These are phyloP conservation scores for Cataglyphis livida DNA, from an alignment of 2,888 invertebrate genomes.

Conservation along the genomic window DNA sequence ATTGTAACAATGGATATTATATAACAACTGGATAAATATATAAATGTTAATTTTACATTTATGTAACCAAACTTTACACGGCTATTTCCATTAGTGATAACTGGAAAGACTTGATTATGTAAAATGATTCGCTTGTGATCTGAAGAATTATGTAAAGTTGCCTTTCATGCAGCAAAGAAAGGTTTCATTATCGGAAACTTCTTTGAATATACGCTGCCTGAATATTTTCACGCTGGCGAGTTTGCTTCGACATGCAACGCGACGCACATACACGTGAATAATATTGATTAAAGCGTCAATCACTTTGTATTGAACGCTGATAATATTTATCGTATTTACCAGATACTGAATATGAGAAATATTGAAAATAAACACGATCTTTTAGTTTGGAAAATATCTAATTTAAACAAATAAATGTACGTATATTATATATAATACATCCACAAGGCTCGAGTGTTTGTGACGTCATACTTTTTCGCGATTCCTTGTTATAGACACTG, in stretches of 20 bases:
- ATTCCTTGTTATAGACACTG: neutral
- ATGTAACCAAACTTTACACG: neutral
- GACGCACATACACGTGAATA: constrained; percentile 15
- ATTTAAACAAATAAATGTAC: neutral
- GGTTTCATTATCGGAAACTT: constrained; percentile 52
- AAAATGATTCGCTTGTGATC: neutral
- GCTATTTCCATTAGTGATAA: neutral
- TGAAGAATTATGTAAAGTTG: constrained; percentile 42
- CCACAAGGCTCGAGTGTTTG: neutral
- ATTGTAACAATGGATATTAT: neutral
- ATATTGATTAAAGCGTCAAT: constrained; percentile 47
- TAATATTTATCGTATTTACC: constrained; percentile 10
- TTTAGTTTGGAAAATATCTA: neutral
- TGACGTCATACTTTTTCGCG: neutral
- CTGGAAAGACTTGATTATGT: neutral
- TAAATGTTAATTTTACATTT: constrained; percentile 6
- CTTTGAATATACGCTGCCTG: constrained; percentile 27
- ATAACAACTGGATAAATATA: neutral
- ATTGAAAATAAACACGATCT: constrained; percentile 9
- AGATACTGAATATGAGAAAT: neutral
- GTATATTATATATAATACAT: neutral
- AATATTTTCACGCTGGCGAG: constrained; percentile 6
- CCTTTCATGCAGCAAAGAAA: constrained; percentile 35
- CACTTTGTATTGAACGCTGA: constrained; percentile 14
- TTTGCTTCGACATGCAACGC: constrained; percentile 4